Evolutionary conservation across 2,113 vertebrate species (phyloP), one percentile per base, ranked within the genome.

Genomic region (Nyctibius bracteatus): DNA sequence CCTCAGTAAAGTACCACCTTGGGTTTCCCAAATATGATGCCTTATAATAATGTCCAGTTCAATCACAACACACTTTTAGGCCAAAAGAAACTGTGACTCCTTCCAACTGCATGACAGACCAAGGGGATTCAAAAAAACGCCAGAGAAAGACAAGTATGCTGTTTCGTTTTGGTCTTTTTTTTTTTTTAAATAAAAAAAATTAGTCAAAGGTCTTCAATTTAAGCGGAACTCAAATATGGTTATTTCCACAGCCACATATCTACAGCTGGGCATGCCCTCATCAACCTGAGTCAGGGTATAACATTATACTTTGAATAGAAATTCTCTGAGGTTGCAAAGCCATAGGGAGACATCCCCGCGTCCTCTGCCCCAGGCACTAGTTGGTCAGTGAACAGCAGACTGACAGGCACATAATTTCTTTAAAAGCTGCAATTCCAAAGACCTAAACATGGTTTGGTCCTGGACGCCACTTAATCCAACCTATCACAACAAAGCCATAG

Each of bases 271-370:
- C 27, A 37, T 8, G 8, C 12, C 8, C 20, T 66, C 8, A 1
- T 12, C 65, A 31, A 6, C 19, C 0, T 3, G 14, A 68, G 49
- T 3, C 4, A 1, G 25, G 57, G 39, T 24, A 43, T 27, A n/a
- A 23, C 52, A 13, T 8, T 39, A 15, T 28, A 51, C 17, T 77
- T 47, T 9, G 44, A 49, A 22, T 3, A 25, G 27, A 73, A 72
- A 63, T 35, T 59, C 54, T 65, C 63, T 17, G 37, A 49, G 58
- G 39, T 4, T 72, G 37, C 16, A 68, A 47, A 73, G n/a, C n/a
- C 24, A 6, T 4, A 20, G 19, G 9, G 44, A 33, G 24, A 77
- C 66, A 58, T 8, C 31, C 18, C 47, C 12, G 1, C 22, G 30
- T 33, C 10, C 12, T 27, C 59, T 5, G 6, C 4, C 31, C 35